Evolutionary conservation across 2,888 invertebrate species (phyloP).

Genomic region (Nematopogon swammerdamellus): DNA sequence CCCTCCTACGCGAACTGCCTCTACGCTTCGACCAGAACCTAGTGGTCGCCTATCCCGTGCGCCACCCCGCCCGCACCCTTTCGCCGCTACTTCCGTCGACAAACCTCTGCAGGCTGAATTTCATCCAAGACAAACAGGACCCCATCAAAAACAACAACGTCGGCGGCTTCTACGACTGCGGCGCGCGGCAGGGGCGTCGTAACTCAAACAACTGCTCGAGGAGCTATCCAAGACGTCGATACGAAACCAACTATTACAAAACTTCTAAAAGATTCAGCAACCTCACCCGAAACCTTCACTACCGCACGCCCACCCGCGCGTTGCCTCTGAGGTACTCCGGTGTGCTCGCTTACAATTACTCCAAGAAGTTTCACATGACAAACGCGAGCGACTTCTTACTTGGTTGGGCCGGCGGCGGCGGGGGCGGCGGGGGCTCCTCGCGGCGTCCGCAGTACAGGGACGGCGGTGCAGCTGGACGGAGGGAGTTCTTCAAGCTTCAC

Average conservation of each 20-base stretch:
- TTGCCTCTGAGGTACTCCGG: slow-evolving; percentile 28
- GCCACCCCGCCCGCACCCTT: neutral
- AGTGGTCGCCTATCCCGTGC: slow-evolving; percentile 23
- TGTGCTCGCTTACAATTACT: slow-evolving; percentile 24
- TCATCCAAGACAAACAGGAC: neutral
- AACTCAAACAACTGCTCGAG: neutral
- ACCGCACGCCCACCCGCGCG: slow-evolving; percentile 18
- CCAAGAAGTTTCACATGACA: slow-evolving; percentile 26
- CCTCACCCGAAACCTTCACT: slow-evolving; percentile 24
- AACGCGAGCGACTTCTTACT: slow-evolving; percentile 23
- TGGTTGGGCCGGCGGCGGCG: no score
- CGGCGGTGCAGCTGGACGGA: neutral
- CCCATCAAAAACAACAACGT: neutral
- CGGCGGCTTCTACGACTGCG: neutral
- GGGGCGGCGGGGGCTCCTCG: neutral
- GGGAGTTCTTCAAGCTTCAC: slow-evolving; percentile 13
- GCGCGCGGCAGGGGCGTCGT: neutral
- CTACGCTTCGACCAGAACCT: slow-evolving; percentile 40
- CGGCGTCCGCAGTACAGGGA: neutral
- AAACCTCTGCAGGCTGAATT: neutral
- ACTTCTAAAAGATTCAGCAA: slow-evolving; percentile 28
- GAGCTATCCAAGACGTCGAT: slow-evolving; percentile 9
- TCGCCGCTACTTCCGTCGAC: neutral
- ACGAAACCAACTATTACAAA: slow-evolving; percentile 29
- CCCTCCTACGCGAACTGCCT: slow-evolving; percentile 28